Percentiles rank a stretch among this genome's conserved stretches.
Conservation (phyloP, 2,113 vertebrate genomes). For the Talpa occidentalis region DNA sequence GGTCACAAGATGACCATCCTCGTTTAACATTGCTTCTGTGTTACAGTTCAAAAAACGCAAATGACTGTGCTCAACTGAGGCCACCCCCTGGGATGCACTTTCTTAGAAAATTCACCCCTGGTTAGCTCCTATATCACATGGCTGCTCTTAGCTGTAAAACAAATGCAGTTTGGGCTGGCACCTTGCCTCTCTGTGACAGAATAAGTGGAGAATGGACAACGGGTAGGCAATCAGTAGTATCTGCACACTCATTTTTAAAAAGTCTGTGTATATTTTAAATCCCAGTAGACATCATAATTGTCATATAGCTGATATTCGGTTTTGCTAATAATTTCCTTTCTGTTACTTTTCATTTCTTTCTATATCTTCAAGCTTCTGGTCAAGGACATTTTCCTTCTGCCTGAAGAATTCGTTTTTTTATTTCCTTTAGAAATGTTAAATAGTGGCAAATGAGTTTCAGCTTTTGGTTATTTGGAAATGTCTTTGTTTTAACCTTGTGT, state of each 20-base stretch:
- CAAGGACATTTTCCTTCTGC: background rate
- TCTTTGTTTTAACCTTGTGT: background rate
- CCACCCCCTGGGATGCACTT: background rate
- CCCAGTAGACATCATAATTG: background rate
- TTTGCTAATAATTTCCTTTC: slow-evolving; percentile 39
- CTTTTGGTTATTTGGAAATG: background rate
- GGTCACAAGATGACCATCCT: background rate
- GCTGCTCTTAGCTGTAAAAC: background rate
- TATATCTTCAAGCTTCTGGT: background rate
- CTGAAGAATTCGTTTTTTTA: background rate
- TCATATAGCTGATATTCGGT: slow-evolving; percentile 28
- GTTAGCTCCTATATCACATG: background rate
- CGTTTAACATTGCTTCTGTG: background rate
- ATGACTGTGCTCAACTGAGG: background rate
- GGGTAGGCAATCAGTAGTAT: background rate
- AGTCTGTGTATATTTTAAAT: background rate
- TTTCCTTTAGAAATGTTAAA: slow-evolving; percentile 11
- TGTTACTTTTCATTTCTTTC: background rate
- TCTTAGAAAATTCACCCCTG: background rate
- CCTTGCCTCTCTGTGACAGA: background rate
- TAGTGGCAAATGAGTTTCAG: background rate
- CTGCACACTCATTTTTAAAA: background rate
- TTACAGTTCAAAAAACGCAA: background rate
- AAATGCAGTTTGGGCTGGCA: background rate
- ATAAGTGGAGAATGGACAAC: background rate